These are phyloP conservation scores for Anneissia japonica DNA, from an alignment of 35 echinoderm and acorn worm genomes.

Conservation along the genomic window DNA sequence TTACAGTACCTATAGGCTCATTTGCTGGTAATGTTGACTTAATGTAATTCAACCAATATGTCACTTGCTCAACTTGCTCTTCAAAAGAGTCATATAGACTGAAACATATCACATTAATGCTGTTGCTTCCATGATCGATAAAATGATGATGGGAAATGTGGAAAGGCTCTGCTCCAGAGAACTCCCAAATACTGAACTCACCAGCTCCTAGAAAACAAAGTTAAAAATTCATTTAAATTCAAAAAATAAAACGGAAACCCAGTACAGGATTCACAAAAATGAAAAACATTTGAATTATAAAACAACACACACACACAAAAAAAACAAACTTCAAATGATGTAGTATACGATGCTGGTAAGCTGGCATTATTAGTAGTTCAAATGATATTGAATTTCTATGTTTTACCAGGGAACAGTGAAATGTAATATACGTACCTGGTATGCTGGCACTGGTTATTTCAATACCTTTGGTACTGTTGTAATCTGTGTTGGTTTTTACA, in stretches of 20 bases:
- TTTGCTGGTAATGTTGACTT: slow-evolving; percentile 61
- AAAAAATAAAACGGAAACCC: too few relatives aligned
- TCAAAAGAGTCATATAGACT: slow-evolving; percentile 88
- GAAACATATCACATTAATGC: slow-evolving; percentile 77
- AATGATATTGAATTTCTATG: too few relatives aligned
- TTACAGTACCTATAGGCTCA: slow-evolving; percentile 79
- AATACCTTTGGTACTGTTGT: slow-evolving; percentile 70
- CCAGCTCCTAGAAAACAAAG: slow-evolving; percentile 64
- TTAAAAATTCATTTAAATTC: not conserved
- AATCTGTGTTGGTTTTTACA: slow-evolving; percentile 18
- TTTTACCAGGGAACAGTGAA: too few relatives aligned
- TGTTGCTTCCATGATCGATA: slow-evolving; percentile 67
- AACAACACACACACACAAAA: too few relatives aligned
- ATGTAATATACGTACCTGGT: slow-evolving; percentile 55
- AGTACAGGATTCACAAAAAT: too few relatives aligned
- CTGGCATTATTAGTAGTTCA: too few relatives aligned
- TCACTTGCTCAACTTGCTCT: slow-evolving; percentile 82
- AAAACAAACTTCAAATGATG: too few relatives aligned
- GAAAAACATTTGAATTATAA: too few relatives aligned
- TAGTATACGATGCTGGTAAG: too few relatives aligned
- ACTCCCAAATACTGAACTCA: slow-evolving; percentile 89
- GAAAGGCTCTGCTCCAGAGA: slow-evolving; percentile 75
- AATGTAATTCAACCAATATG: slow-evolving; percentile 94
- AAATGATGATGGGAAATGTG: slow-evolving; percentile 89
- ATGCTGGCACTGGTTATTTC: slow-evolving; percentile 62